Base-by-base conservation (phyloP, 2,113 vertebrate genomes). In the Pontoporia blainvillei region DNA sequence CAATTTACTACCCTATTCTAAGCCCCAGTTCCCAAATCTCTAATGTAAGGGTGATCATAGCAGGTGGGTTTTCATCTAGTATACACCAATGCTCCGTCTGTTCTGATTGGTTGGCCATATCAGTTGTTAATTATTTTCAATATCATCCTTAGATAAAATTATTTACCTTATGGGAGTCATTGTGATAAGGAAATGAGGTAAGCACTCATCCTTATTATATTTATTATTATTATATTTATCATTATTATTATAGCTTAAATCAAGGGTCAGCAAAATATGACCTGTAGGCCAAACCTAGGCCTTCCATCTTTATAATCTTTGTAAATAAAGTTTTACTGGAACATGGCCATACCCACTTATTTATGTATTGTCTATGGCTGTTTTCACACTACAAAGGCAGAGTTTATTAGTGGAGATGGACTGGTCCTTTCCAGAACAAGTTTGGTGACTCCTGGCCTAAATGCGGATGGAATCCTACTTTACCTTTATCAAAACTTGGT, bases 71-170 rank as follows among this genome's bases (percentile, higher is more conserved):
- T 96, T 96, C 49, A 91, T 31, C 61, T 67, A 34, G 3, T 44
- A 83, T 36, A 52, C 25, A 86, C 25, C 34, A 78, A 25, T 83
- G 27, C 10, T 71, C 73, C 86, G 10, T 82, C 41, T 76, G 13
- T 95, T 95, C 71, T 94, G 66, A 79, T 39, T 91, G 71, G 49
- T 87, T 92, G 49, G 59, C n/a, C 18, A 57, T 66, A 44, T 83
- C n/a, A 87, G 3, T 92, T 93, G 49, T 84, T 93, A 93, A 76
- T 83, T 95, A 84, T 92, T 90, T 82, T 95, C 52, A 92, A 3
- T 79, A 83, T 62, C 73, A 90, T 72, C 36, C 57, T 92, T 90
- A 86, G n/a, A 34, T 78, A 21, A 86, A 27, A 39, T 25, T 72
- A 86, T 91, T 90, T 95, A 92, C 31, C 7, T 90, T 73, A 69